Percentiles rank a stretch among this genome's conserved stretches.
phyloP scores from a whole-genome alignment of 2,888 invertebrate species.

The Caenorhabditis auriculariae region DNA sequence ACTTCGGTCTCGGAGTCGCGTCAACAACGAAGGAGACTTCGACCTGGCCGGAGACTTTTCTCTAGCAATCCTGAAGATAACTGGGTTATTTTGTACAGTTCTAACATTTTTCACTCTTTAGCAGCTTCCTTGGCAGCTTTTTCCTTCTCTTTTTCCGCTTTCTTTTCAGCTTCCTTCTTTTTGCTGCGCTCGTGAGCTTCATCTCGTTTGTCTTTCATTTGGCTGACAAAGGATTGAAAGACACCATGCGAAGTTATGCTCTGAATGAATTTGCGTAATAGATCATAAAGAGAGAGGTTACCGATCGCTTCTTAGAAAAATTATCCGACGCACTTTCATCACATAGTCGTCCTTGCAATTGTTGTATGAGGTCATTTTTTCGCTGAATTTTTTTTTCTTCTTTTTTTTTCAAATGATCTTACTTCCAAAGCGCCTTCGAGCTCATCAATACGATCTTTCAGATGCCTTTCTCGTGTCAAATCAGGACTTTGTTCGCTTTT shows the following conservation, averaged over 20 bases:
- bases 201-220: slow-evolving; percentile 41
- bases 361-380: slow-evolving; percentile 36
- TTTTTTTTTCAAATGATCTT: slow-evolving; percentile 16
- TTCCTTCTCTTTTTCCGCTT: slow-evolving; percentile 37
- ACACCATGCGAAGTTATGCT: slow-evolving; percentile 39
- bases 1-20: slow-evolving; percentile 52
- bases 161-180: slow-evolving; percentile 43
- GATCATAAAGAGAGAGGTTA: slow-evolving; percentile 5
- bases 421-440: slow-evolving; percentile 35
- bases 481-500: too few relatives aligned
- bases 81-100: not conserved
- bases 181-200: slow-evolving; percentile 37
- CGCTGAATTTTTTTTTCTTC: slow-evolving; percentile 21
- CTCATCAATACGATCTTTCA: slow-evolving; percentile 31
- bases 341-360: slow-evolving; percentile 34
- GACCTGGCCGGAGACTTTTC: slow-evolving; percentile 43
- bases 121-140: slow-evolving; percentile 45
- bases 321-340: slow-evolving; percentile 35
- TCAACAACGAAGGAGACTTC: slow-evolving; percentile 53
- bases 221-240: slow-evolving; percentile 50
- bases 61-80: slow-evolving; percentile 24
- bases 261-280: slow-evolving; percentile 12
- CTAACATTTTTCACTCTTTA: slow-evolving; percentile 23
- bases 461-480: slow-evolving; percentile 23
- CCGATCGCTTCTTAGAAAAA: slow-evolving; percentile 41